Percentiles rank a stretch among this genome's conserved stretches.
These are phyloP conservation scores for Achroia grisella DNA, from an alignment of 1,140 invertebrate genomes.

Conservation along the genomic window DNA sequence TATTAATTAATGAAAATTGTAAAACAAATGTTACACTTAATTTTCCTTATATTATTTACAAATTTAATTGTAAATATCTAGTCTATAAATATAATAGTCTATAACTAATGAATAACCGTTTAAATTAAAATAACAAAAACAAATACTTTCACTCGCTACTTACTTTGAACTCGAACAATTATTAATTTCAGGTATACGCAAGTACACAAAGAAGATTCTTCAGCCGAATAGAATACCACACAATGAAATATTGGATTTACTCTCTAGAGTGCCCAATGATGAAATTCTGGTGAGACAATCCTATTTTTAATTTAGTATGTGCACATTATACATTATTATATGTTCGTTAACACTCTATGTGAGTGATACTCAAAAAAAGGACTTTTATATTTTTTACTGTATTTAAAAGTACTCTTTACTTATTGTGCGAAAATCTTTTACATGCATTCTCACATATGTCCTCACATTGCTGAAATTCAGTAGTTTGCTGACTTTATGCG, in stretches of 20 bases:
- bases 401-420: no score
- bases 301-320: not conserved
- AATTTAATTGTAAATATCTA: constrained; percentile 5
- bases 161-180: not conserved
- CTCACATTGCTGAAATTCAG: no score
- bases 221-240: constrained; percentile 94
- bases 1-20: not conserved
- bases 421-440: no score
- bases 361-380: no score
- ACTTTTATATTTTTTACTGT: no score
- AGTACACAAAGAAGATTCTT: constrained; percentile 94
- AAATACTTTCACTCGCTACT: not conserved
- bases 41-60: not conserved
- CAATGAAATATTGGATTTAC: constrained; percentile 96
- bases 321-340: no score
- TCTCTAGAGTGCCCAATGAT: constrained; percentile 96
- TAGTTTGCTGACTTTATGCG: no score
- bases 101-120: not conserved
- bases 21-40: not conserved
- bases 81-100: not conserved
- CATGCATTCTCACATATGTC: no score
- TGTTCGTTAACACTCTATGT: no score
- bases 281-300: constrained; percentile 83
- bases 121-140: no score
- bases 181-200: constrained; percentile 80